Base-by-base conservation (phyloP, 2,113 vertebrate species). In the Tretioscincus oriximinensis region DNA sequence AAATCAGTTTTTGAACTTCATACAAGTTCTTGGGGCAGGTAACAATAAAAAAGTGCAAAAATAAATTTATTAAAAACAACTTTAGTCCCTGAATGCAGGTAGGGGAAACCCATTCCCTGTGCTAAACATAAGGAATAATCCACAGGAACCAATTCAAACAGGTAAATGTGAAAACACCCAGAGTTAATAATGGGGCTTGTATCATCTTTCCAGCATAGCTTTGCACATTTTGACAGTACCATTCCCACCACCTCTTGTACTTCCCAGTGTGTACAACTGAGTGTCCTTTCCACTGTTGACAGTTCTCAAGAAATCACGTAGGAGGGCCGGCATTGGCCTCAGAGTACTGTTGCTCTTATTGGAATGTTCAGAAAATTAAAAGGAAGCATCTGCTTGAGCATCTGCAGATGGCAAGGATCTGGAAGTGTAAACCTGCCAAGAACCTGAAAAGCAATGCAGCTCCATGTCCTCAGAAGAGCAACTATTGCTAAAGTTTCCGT, bases 261-360 rank as follows among this genome's bases (percentile, higher is more conserved):
- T 54, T 29, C 54, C 51, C 28, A 31, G 29, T 14, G 24, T 74
- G 29, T 41, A 21, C 31, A 45, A 26, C 66, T 35, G 9, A 28
- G 9, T 26, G 41, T 68, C 45, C 41, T 45, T 71, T 49, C 58
- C 63, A 70, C 66, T 51, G 28, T 58, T 64, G 28, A 76, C 67
- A 31, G 58, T 64, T 77, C 66, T 71, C 21, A n/a, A 29, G 28
- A 70, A 82, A 77, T 82, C 66, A 77, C 29, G 24, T 64, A 77
- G 74, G 41, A 77, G 41, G 49, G 60, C 22, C 45, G n/a, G 61
- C 12, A 20, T 14, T 61, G 54, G 73, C 81, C 73, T 69, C 65
- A 65, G 66, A 82, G 5, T 35, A 49, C 49, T 26, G 11, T 18
- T 64, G 41, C 26, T 47, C 54, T 68, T 68, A 4, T 26, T 68